phyloP scores from a whole-genome alignment of 2,113 vertebrate genomes.

The Pangasianodon hypophthalmus region DNA sequence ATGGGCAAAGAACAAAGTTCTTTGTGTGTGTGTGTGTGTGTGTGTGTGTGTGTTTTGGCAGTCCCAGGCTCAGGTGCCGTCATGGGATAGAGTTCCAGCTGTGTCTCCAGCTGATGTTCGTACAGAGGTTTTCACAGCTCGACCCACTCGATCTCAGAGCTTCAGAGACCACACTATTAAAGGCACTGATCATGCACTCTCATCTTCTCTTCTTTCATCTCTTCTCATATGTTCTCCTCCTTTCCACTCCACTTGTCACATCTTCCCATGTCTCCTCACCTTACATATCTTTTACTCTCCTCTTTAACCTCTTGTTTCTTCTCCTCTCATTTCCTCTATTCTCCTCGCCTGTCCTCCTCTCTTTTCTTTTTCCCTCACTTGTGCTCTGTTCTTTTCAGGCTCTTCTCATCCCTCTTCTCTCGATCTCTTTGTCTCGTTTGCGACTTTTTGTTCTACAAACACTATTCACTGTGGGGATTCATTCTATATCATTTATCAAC shows the following conservation, averaged over 20 bases:
- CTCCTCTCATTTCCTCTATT: not conserved
- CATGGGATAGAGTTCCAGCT: constrained; percentile 76
- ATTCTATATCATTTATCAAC: not conserved
- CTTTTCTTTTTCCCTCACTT: not conserved
- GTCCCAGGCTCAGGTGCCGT: constrained; percentile 74
- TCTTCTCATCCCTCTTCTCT: not conserved
- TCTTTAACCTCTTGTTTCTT: not conserved
- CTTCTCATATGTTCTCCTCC: not conserved
- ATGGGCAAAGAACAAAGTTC: not conserved
- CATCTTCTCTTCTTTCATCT: not conserved
- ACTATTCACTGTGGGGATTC: not conserved
- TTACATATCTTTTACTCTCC: not conserved
- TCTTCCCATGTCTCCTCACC: not conserved
- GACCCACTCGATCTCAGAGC: constrained; percentile 76
- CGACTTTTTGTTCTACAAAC: constrained; percentile 33
- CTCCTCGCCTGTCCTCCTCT: not conserved
- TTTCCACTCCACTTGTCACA: not conserved
- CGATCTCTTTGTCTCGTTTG: constrained; percentile 14
- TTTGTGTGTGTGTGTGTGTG: constrained; percentile 31
- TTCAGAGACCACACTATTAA: constrained; percentile 76
- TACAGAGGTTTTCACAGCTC: constrained; percentile 82
- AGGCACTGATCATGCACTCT: constrained; percentile 58
- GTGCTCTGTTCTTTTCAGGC: not conserved
- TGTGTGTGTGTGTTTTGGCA: constrained; percentile 46
- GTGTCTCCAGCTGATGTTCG: constrained; percentile 83